Conservation (phyloP, 2,888 invertebrate species). For the Ichneumoninae sp. region DNA sequence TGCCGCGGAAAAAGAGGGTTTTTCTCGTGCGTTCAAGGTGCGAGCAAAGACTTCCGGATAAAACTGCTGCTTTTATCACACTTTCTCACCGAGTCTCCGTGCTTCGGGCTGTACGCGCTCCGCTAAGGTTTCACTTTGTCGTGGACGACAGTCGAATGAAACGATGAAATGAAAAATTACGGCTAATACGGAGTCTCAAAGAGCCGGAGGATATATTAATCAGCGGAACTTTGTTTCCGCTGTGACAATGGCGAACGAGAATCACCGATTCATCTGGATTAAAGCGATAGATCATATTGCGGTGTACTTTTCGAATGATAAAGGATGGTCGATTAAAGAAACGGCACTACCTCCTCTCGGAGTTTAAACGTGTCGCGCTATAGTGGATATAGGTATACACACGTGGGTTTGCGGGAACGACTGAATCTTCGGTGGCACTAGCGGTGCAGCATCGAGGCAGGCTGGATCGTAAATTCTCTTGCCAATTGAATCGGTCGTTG, state of each 20-base stretch:
- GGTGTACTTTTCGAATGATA: neutral
- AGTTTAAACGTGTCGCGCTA: neutral
- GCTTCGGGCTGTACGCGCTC: neutral
- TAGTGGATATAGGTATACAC: neutral
- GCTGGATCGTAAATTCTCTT: slow-evolving; percentile 57
- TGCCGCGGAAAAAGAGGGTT: slow-evolving; percentile 36
- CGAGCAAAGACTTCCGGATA: slow-evolving; percentile 15
- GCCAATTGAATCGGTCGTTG: slow-evolving; percentile 56
- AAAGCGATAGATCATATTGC: neutral
- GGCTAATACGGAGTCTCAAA: neutral
- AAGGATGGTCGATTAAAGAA: neutral
- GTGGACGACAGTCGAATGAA: neutral
- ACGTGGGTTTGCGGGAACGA: slow-evolving; percentile 3
- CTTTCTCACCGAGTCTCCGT: neutral
- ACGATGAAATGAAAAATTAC: slow-evolving; percentile 9
- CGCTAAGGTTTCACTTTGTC: neutral
- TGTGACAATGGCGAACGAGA: neutral
- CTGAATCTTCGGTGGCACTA: slow-evolving; percentile 1
- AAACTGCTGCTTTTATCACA: neutral
- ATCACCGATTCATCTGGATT: neutral
- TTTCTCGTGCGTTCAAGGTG: slow-evolving; percentile 8
- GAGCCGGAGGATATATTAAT: neutral
- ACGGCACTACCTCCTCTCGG: neutral
- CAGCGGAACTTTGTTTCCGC: neutral
- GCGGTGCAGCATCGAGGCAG: slow-evolving; percentile 22